Conservation (phyloP, 2,888 invertebrate species). For the Parnassius mnemosyne region DNA sequence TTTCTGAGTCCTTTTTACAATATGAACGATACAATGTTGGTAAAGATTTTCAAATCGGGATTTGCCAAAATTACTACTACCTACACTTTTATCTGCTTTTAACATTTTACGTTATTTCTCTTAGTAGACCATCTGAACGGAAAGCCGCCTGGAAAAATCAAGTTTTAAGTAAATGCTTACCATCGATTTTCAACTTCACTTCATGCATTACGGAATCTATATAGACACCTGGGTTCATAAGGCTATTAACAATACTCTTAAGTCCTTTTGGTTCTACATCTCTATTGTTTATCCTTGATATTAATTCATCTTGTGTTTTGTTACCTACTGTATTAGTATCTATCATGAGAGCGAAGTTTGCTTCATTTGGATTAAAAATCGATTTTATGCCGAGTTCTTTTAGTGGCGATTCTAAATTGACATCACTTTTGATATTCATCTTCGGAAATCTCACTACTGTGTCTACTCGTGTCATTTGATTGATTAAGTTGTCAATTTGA, state of each 20-base stretch:
- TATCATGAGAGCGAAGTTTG: conserved; percentile 85
- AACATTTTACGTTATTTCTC: too few relatives aligned
- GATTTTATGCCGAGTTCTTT: conserved; percentile 80
- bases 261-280: conserved; percentile 38
- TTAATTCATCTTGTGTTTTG: conserved; percentile 47
- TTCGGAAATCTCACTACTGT: conserved; percentile 84
- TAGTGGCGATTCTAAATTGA: conserved; percentile 78
- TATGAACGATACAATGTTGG: too few relatives aligned
- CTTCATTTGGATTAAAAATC: conserved; percentile 81
- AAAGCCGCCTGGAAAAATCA: too few relatives aligned
- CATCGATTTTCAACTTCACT: conserved; percentile 82
- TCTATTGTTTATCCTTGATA: conserved; percentile 42
- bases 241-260: conserved; percentile 45
- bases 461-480: conserved; percentile 61
- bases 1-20: too few relatives aligned
- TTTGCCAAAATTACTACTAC: too few relatives aligned
- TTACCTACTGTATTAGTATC: conserved; percentile 41
- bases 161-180: conserved; percentile 41
- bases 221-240: conserved; percentile 81
- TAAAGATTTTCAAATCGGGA: too few relatives aligned
- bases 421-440: conserved; percentile 83
- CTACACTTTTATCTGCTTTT: too few relatives aligned
- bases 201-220: conserved; percentile 84
- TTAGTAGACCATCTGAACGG: too few relatives aligned
- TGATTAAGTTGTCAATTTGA: conserved; percentile 73